Evolutionary conservation across 35 echinoderm and acorn worm species (phyloP).

Genomic region (Anneissia japonica): DNA sequence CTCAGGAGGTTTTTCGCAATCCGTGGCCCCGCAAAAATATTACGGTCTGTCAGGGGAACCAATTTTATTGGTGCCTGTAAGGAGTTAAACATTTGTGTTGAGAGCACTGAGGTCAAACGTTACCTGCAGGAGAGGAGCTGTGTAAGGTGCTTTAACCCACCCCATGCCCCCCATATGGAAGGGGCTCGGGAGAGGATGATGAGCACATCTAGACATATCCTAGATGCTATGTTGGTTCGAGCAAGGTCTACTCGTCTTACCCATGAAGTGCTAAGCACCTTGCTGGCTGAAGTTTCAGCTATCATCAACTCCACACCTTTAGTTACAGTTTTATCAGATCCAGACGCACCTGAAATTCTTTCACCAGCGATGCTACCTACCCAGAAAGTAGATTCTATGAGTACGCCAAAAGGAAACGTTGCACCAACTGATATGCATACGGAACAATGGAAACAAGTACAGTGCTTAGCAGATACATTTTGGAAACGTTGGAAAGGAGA

Average conservation of each 20-base stretch:
- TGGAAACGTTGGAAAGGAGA: too few relatives aligned
- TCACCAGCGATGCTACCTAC: slow-evolving; percentile 33
- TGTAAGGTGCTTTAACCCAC: slow-evolving; percentile 9
- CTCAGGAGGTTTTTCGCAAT: slow-evolving; percentile 30
- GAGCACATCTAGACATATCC: background rate
- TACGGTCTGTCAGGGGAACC: slow-evolving; percentile 31
- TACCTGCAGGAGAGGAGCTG: background rate
- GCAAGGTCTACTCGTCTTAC: background rate
- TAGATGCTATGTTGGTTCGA: slow-evolving; percentile 13
- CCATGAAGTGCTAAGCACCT: slow-evolving; percentile 19
- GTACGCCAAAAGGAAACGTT: slow-evolving; percentile 21
- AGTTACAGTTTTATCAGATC: slow-evolving; percentile 23
- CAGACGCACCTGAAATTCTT: slow-evolving; percentile 22
- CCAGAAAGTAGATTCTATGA: slow-evolving; percentile 22
- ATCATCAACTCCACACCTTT: slow-evolving; percentile 36
- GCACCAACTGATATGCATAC: background rate
- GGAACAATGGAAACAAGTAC: slow-evolving; percentile 34
- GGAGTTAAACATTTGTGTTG: background rate
- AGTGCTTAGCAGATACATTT: slow-evolving; percentile 1
- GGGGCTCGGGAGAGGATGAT: slow-evolving; percentile 30
- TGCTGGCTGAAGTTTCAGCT: slow-evolving; percentile 30
- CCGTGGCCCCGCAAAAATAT: slow-evolving; percentile 10
- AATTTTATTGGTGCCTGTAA: slow-evolving; percentile 31
- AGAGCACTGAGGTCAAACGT: background rate
- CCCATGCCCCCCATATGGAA: background rate